Percentiles rank a stretch among this genome's conserved stretches.
Evolutionary conservation across 2,113 vertebrate genomes (phyloP).

Genomic region (Scomber japonicus): DNA sequence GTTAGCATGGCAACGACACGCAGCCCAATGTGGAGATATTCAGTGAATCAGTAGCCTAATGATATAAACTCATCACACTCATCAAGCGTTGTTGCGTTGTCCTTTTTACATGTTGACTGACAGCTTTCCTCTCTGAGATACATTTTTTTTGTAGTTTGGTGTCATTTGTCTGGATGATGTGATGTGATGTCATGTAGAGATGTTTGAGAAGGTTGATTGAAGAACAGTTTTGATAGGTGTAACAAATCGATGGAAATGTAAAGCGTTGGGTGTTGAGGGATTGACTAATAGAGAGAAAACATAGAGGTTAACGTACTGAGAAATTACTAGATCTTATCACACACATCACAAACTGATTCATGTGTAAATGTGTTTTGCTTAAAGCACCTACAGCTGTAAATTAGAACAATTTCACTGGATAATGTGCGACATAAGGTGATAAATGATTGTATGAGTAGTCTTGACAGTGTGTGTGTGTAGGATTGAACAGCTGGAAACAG

Average conservation of each 20-base stretch:
- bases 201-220: neutral
- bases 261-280: neutral
- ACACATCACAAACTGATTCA: neutral
- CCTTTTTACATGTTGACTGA: neutral
- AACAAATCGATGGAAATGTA: slow-evolving; percentile 11
- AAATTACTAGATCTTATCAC: neutral
- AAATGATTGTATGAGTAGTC: too few relatives aligned
- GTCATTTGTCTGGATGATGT: too few relatives aligned
- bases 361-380: neutral
- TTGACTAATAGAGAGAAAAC: neutral
- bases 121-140: neutral
- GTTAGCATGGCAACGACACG: too few relatives aligned
- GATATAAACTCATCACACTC: too few relatives aligned
- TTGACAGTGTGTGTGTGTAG: neutral
- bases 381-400: neutral
- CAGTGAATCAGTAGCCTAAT: too few relatives aligned
- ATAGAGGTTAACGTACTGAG: neutral
- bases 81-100: neutral
- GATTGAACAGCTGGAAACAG: neutral
- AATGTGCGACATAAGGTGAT: too few relatives aligned
- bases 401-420: neutral
- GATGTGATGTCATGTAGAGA: neutral
- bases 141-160: too few relatives aligned
- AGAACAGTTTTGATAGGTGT: slow-evolving; percentile 1
- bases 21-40: too few relatives aligned